Base-by-base conservation (phyloP, 2,797 vertebrate genomes). In the Premnoplex brunnescens region DNA sequence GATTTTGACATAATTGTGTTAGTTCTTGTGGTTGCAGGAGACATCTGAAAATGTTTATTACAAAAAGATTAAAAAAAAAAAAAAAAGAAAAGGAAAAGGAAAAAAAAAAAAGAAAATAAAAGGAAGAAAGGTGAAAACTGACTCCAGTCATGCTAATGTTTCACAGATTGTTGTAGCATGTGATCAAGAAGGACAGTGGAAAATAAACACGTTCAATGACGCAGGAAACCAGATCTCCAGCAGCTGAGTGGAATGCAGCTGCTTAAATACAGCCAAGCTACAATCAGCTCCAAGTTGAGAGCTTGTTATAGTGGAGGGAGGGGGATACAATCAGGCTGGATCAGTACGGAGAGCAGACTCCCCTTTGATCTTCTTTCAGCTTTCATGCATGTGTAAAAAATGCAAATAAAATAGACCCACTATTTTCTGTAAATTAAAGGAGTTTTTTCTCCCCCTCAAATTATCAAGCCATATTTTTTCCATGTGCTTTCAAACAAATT, bases 401-500 rank as follows among this genome's bases (percentile, higher is more conserved):
- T 89, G 82, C 56, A 93, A 69, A 97, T 86, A 92, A 97, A 97
- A 95, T 59, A 96, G 87, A 95, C 72, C 34, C n/a, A 83, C 82
- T 8, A 8, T 63, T 96, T 96, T 96, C 91, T 96, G 73, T 95
- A 97, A 97, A 96, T 92, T 97, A 96, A 95, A 97, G 54, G 85
- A 96, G 55, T 80, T 87, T 46, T 6, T 0, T 3, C 7, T 23
- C 39, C 37, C 16, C 23, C 14, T 37, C 14, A 95, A 95, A 95
- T 96, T 97, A 94, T 74, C 58, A 3, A 91, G 78, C 41, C 79
- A 84, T 96, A 96, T 97, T 96, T 98, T 96, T 96, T 92, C 60
- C 60, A 95, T 92, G 82, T 93, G 89, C 93, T 97, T 97, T 97
- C 85, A 97, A 97, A 95, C 85, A 96, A 97, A 97, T 97, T 97